These are phyloP conservation scores for Cheilosia scutellata DNA, from an alignment of 2,888 invertebrate genomes.

Conservation along the genomic window DNA sequence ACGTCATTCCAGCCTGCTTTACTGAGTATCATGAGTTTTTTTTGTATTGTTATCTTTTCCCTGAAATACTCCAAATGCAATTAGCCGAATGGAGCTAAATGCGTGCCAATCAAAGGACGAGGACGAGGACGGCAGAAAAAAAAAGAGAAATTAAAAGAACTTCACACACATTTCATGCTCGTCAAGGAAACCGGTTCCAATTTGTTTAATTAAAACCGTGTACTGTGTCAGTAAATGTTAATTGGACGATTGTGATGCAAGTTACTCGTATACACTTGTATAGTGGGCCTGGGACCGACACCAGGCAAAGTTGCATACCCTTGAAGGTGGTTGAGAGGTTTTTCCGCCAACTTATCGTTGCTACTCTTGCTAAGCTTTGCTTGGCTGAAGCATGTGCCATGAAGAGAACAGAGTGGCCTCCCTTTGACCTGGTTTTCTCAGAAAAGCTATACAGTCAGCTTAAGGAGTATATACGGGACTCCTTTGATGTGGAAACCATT, in stretches of 20 bases:
- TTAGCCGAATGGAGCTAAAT: slow-evolving; percentile 61
- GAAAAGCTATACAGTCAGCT: neutral
- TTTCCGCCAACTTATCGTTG: slow-evolving; percentile 10
- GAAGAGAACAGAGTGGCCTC: neutral
- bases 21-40: neutral
- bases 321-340: neutral
- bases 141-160: slow-evolving; percentile 22
- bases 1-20: too few species aligned
- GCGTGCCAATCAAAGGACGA: slow-evolving; percentile 63
- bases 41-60: slow-evolving; percentile 9
- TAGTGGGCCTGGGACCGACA: too few species aligned
- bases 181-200: slow-evolving; percentile 64
- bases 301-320: neutral
- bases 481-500: neutral
- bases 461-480: neutral
- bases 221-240: slow-evolving; percentile 63
- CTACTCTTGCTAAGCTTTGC: slow-evolving; percentile 4
- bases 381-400: neutral
- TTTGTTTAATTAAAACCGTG: slow-evolving; percentile 73
- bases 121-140: slow-evolving; percentile 5
- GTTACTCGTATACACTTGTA: slow-evolving; percentile 3
- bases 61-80: slow-evolving; percentile 35
- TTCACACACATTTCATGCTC: slow-evolving; percentile 48
- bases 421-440: slow-evolving; percentile 7
- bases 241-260: slow-evolving; percentile 47